A percentile compares a stretch with the other conserved stretches of the same genome.
phyloP scores from a whole-genome alignment of 2,797 vertebrate species.

The Microtus californicus region DNA sequence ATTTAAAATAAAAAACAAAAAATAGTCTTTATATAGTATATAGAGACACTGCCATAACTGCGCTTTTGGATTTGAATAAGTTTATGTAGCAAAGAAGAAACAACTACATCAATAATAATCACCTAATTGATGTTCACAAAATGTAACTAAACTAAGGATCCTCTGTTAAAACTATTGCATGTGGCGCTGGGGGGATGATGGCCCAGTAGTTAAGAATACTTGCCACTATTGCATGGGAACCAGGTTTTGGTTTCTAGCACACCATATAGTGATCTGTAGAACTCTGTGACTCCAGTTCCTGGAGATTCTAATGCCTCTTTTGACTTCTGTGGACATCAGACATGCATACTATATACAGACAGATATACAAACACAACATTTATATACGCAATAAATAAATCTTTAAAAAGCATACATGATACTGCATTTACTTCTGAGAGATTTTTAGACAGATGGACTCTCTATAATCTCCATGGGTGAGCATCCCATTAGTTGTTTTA shows the following conservation, averaged over 20 bases:
- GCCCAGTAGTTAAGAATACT: neutral
- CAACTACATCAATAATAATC: neutral
- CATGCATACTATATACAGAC: neutral
- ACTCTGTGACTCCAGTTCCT: neutral
- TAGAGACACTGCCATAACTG: neutral
- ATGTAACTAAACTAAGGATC: neutral
- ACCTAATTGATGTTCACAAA: neutral
- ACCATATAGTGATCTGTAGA: no score
- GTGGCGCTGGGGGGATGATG: no score
- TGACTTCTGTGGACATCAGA: neutral
- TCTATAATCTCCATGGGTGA: neutral
- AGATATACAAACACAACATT: neutral
- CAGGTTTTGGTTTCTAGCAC: no score
- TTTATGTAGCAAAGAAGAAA: neutral
- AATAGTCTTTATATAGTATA: neutral
- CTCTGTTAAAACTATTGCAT: neutral
- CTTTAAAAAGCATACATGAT: neutral
- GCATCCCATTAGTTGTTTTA: no score
- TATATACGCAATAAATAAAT: neutral
- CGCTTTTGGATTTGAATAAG: neutral
- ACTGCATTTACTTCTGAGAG: neutral
- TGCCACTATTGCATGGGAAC: neutral
- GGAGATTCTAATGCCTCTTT: neutral
- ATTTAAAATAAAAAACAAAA: neutral
- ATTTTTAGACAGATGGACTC: neutral